Conservation (phyloP, 2,888 invertebrate genomes). For the Acholoe squamosa region DNA sequence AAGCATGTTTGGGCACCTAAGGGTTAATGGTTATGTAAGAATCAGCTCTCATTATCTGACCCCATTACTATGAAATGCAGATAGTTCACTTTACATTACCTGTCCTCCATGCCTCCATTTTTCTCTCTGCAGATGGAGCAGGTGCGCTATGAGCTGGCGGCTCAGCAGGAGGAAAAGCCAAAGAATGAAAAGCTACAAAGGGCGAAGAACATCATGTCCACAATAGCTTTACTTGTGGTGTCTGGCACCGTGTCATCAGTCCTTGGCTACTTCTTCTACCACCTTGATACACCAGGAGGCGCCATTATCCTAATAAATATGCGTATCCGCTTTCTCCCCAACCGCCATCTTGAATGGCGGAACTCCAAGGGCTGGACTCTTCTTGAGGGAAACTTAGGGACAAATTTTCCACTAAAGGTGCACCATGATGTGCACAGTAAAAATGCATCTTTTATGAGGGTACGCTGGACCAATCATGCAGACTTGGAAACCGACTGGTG, state of each 20-base stretch:
- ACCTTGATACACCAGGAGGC: conserved; percentile 56
- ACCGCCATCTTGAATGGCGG: conserved; percentile 43
- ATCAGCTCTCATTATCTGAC: too few species aligned
- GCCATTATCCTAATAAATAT: conserved; percentile 45
- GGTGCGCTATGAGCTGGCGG: conserved; percentile 53
- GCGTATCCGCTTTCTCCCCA: conserved; percentile 50
- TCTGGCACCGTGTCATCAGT: not conserved
- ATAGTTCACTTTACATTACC: too few species aligned
- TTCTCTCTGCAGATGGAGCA: conserved; percentile 48
- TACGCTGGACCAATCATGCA: conserved; percentile 38
- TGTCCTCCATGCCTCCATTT: too few species aligned
- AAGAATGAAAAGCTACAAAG: conserved; percentile 32
- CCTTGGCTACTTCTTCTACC: conserved; percentile 58
- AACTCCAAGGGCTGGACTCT: not conserved
- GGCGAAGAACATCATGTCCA: conserved; percentile 38
- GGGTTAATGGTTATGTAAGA: too few species aligned
- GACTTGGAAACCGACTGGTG: conserved; percentile 42
- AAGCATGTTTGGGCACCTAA: too few species aligned
- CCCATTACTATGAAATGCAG: too few species aligned
- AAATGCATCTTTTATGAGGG: conserved; percentile 38
- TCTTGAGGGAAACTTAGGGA: conserved; percentile 31
- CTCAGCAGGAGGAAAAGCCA: conserved; percentile 42
- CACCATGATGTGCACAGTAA: conserved; percentile 30
- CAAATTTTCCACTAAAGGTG: conserved; percentile 13
- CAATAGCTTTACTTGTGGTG: not conserved